These are phyloP conservation scores for Poecilobothrus nobilitatus DNA, from an alignment of 2,888 invertebrate genomes.

Conservation along the genomic window DNA sequence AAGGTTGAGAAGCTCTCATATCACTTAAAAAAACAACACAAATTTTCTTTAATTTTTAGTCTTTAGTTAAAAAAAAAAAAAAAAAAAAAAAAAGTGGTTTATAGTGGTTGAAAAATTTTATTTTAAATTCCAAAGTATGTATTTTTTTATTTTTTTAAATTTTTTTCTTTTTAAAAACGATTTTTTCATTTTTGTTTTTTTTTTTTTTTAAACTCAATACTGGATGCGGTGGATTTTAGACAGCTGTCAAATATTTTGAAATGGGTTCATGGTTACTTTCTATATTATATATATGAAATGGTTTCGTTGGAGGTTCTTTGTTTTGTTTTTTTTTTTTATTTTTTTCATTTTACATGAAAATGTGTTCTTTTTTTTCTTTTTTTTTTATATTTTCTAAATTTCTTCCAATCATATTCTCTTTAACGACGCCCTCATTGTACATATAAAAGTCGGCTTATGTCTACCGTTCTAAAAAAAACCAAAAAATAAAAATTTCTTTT, in stretches of 20 bases:
- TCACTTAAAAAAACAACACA: too few species aligned
- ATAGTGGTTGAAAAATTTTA: neutral
- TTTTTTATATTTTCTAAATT: neutral
- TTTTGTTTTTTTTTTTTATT: too few species aligned
- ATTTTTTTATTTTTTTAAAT: too few species aligned
- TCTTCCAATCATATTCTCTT: neutral
- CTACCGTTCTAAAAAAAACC: too few species aligned
- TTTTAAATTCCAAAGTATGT: neutral
- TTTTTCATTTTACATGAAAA: neutral
- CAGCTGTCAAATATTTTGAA: slow-evolving; percentile 47
- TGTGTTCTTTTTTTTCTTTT: neutral
- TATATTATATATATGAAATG: neutral
- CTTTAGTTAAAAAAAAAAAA: too few species aligned
- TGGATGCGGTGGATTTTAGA: slow-evolving; percentile 39
- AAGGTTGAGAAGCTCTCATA: too few species aligned
- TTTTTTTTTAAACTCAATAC: neutral
- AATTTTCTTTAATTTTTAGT: neutral
- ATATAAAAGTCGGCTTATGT: neutral
- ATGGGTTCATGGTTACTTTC: slow-evolving; percentile 35
- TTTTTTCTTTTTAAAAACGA: neutral
- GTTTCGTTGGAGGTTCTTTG: neutral
- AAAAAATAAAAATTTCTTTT: too few species aligned
- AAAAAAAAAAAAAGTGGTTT: neutral
- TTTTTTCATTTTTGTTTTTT: neutral
- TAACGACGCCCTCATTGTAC: neutral